These are phyloP conservation scores for Alligator sinensis DNA, from an alignment of 2,113 vertebrate genomes.

Conservation along the genomic window DNA sequence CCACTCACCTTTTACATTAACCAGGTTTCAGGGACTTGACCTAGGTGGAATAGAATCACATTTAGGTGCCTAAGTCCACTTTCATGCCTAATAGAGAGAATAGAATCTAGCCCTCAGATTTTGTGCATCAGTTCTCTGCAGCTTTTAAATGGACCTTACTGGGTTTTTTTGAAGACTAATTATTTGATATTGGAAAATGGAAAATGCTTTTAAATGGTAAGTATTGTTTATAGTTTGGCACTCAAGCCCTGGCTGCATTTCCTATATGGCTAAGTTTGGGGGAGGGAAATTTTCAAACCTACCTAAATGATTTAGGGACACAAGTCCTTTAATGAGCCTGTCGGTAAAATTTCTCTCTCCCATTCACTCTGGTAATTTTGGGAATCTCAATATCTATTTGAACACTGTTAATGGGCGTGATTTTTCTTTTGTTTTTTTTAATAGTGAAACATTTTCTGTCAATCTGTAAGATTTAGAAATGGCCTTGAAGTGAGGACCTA, in stretches of 20 bases:
- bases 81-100: too few species aligned
- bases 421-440: background rate
- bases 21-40: too few species aligned
- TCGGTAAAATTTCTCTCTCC: conserved; percentile 1
- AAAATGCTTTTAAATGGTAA: background rate
- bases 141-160: background rate
- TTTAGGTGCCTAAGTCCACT: too few species aligned
- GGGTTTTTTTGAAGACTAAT: conserved; percentile 11
- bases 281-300: background rate
- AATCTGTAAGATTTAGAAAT: background rate
- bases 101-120: too few species aligned
- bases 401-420: background rate
- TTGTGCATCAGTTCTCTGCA: background rate
- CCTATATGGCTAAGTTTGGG: background rate
- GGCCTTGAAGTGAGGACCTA: background rate
- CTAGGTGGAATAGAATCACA: too few species aligned
- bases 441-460: too few species aligned
- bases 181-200: background rate
- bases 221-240: background rate
- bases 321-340: background rate
- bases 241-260: conserved; percentile 19
- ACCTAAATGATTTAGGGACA: background rate
- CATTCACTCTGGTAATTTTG: background rate
- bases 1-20: too few species aligned
- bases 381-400: conserved; percentile 16